Evolutionary conservation across 1,140 invertebrate genomes (phyloP).

Genomic region (Panulirus ornatus): DNA sequence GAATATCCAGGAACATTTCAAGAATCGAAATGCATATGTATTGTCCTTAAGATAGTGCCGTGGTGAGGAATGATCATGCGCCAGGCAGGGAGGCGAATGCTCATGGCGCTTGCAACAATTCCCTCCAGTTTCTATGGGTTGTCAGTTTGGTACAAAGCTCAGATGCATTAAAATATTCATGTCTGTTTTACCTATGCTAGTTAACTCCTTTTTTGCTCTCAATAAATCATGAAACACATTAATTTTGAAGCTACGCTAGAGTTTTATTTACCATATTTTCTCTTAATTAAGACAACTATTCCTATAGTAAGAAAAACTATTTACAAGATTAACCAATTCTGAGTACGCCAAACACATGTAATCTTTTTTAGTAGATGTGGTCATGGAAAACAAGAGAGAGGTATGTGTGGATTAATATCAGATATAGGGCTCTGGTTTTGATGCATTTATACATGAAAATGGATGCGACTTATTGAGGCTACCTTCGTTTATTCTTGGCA

Average conservation of each 20-base stretch:
- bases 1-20: neutral
- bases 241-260: slow-evolving; percentile 45
- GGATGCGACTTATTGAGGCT: too few species aligned
- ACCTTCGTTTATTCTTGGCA: too few species aligned
- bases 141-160: slow-evolving; percentile 71
- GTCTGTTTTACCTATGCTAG: slow-evolving; percentile 61
- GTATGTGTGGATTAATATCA: too few species aligned
- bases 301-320: too few species aligned
- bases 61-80: neutral
- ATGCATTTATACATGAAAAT: too few species aligned
- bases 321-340: too few species aligned
- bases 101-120: slow-evolving; percentile 44
- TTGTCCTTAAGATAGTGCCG: neutral
- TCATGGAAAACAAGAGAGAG: too few species aligned
- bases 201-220: slow-evolving; percentile 58
- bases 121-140: slow-evolving; percentile 71
- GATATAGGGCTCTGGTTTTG: too few species aligned
- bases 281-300: too few species aligned
- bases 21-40: neutral
- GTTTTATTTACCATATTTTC: neutral
- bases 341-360: too few species aligned
- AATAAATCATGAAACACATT: slow-evolving; percentile 71
- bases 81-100: slow-evolving; percentile 1
- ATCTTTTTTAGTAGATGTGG: too few species aligned
- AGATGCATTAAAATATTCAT: slow-evolving; percentile 59